Conservation (phyloP, 2,888 invertebrate species). For the Drosophila mimetica region DNA sequence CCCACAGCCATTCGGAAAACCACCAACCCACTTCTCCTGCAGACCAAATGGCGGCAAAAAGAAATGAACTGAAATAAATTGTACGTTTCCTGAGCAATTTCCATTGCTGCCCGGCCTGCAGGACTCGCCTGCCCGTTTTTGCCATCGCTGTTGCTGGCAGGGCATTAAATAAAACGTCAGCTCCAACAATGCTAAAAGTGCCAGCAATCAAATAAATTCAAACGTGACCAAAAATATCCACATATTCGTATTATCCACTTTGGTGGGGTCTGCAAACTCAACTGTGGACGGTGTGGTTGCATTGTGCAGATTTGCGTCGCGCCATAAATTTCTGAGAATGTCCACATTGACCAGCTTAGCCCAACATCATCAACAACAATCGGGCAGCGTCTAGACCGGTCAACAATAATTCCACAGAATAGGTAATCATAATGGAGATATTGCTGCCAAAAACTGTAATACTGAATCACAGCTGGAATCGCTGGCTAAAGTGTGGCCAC, state of each 20-base stretch:
- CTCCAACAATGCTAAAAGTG: constrained; percentile 80
- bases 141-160: constrained; percentile 49
- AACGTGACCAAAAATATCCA: constrained; percentile 82
- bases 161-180: constrained; percentile 79
- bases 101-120: constrained; percentile 51
- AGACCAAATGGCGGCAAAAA: constrained; percentile 70
- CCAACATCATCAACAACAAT: constrained; percentile 59
- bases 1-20: constrained; percentile 4
- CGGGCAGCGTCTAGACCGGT: constrained; percentile 62
- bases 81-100: constrained; percentile 80
- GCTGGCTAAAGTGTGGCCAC: constrained; percentile 30
- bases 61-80: constrained; percentile 80
- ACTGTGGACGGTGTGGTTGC: constrained; percentile 53
- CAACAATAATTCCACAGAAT: constrained; percentile 48
- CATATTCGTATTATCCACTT: constrained; percentile 74
- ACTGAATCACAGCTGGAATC: constrained; percentile 36
- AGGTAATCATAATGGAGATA: constrained; percentile 63
- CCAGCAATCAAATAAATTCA: constrained; percentile 81
- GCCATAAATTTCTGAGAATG: constrained; percentile 65
- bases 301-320: constrained; percentile 77
- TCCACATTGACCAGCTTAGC: constrained; percentile 62
- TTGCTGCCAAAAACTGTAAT: constrained; percentile 38
- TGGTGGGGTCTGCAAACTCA: constrained; percentile 10
- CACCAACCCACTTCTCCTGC: constrained; percentile 5
- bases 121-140: constrained; percentile 34